These are phyloP conservation scores for Noctilio leporinus DNA, from an alignment of 2,113 vertebrate species.

Conservation along the genomic window DNA sequence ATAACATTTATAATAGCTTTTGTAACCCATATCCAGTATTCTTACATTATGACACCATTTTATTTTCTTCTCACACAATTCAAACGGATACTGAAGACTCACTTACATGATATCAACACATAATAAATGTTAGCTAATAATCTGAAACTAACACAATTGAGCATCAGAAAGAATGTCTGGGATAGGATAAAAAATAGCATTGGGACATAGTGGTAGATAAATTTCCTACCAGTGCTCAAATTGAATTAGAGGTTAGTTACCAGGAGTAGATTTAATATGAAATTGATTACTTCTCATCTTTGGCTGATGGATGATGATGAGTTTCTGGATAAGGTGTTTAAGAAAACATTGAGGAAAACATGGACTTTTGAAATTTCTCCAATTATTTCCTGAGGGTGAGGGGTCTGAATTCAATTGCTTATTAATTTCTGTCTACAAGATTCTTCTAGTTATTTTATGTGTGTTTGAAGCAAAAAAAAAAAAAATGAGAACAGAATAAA, in stretches of 20 bases:
- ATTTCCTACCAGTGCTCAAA: neutral
- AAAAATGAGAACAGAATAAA: neutral
- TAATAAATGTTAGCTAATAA: neutral
- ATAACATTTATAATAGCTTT: neutral
- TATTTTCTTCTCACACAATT: neutral
- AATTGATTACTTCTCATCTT: neutral
- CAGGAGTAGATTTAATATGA: neutral
- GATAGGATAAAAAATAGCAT: neutral
- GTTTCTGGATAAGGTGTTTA: neutral
- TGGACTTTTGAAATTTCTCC: neutral
- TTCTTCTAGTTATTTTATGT: neutral
- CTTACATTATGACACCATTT: neutral
- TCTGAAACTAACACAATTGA: neutral
- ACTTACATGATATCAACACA: neutral
- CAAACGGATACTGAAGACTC: neutral
- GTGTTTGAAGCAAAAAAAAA: neutral
- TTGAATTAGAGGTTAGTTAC: neutral
- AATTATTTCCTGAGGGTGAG: neutral
- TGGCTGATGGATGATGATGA: neutral
- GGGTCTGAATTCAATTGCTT: neutral
- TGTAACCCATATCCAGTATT: neutral
- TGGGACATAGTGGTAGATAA: neutral
- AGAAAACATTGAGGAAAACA: neutral
- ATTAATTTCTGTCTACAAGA: neutral
- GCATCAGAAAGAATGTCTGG: neutral